Evolutionary conservation across 2,797 vertebrate genomes (phyloP).

Genomic region (Pantherophis alleghaniensis): DNA sequence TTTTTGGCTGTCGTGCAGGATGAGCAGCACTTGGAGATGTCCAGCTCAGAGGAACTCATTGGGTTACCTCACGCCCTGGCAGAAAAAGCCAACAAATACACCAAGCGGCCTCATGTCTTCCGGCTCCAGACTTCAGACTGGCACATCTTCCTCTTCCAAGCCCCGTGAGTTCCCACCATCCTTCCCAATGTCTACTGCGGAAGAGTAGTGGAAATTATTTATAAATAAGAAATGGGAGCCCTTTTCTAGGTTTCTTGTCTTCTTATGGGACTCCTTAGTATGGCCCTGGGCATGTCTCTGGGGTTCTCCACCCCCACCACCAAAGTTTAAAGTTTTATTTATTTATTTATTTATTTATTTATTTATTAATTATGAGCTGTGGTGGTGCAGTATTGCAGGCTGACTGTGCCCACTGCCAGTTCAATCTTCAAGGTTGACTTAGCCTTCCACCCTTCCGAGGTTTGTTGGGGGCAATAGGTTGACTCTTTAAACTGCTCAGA

Average conservation of each 20-base stretch:
- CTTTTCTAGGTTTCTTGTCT: not conserved
- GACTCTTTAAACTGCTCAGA: too few species aligned
- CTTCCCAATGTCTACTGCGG: not conserved
- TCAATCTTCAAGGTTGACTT: too few species aligned
- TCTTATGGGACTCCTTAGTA: not conserved
- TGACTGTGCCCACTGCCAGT: too few species aligned
- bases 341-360: too few species aligned
- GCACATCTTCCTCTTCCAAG: slow-evolving; percentile 80
- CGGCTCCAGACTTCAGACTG: slow-evolving; percentile 90
- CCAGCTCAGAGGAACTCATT: slow-evolving; percentile 80
- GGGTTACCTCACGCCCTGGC: slow-evolving; percentile 91
- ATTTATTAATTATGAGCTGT: too few species aligned
- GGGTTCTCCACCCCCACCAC: too few species aligned
- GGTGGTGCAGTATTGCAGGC: too few species aligned
- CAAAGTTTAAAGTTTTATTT: too few species aligned
- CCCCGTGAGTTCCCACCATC: slow-evolving; percentile 46
- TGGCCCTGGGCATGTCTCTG: not conserved
- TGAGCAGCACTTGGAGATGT: slow-evolving; percentile 70
- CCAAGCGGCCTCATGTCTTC: slow-evolving; percentile 88
- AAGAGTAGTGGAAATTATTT: not conserved
- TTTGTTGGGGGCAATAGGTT: too few species aligned
- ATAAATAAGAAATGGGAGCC: not conserved
- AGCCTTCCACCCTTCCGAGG: too few species aligned
- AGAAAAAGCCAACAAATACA: slow-evolving; percentile 81
- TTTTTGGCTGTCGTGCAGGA: slow-evolving; percentile 53